Evolutionary conservation across 92 coral and sea anemone genomes (phyloP), one percentile per base, ranked within the genome.

Genomic region (Chrysogorgia sp.): DNA sequence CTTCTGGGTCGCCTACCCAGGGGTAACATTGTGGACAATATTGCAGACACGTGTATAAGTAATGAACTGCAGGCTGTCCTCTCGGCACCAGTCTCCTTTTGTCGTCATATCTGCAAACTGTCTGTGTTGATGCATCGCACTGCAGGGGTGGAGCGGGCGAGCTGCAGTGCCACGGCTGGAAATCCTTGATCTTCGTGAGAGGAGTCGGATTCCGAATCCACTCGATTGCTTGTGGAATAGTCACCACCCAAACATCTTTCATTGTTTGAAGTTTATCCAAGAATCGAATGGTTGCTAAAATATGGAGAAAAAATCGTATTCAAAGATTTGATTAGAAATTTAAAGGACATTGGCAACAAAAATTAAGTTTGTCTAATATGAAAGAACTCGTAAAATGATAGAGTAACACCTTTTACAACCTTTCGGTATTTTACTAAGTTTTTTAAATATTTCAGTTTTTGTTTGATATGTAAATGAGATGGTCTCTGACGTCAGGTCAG

Each of bases 181-280:
- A 94, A 43, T 78, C 87, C 29, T 88, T 70, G 85, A 94, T 87
- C 55, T 89, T 83, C 78, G 85, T 84, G 28, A 89, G 89, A 12
- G 88, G 76, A 34, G 92, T 85, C 9, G 98, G 98, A 8, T 90
- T 74, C 61, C 86, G 87, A 59, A 94, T 89, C 98, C 98, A 94
- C 60, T 86, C 91, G 67, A 94, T 85, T 53, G 90, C 96, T 45
- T 91, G 96, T 15, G 89, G 80, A 21, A 94, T 71, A 0, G 89
- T 90, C 75, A 94, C 80, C 70, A 94, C 50, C 92, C 91, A 94
- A 25, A 91, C 97, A 40, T 94, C 96, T 17, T 83, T 81, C 48
- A 41, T 82, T 2, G 86, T 31, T 5, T 74, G 75, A 7, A 87
- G 84, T 28, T 87, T 69, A 40, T 70, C 80, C 19, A 94, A 86